These are phyloP conservation scores for Pelagia noctiluca DNA, from an alignment of 30 jellyfish, hydroid and myxozoan genomes.

Conservation along the genomic window DNA sequence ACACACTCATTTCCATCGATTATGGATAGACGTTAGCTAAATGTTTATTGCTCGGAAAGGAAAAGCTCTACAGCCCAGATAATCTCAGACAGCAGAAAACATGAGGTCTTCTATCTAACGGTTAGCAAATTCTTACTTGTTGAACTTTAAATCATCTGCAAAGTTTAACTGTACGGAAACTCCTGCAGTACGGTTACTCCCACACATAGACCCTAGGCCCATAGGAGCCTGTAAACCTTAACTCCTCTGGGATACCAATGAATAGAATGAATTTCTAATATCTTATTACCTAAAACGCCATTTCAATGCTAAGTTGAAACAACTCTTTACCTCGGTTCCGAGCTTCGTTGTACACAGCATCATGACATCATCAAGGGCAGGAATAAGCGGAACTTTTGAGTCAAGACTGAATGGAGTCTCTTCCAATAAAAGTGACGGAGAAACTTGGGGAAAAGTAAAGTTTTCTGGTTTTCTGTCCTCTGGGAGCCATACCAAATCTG, in stretches of 20 bases:
- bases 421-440: slow-evolving; percentile 68
- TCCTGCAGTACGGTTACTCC: no score
- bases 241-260: background rate
- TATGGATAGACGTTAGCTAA: no score
- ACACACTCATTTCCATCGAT: no score
- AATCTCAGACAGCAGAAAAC: no score
- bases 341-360: slow-evolving; percentile 83
- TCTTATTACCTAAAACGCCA: background rate
- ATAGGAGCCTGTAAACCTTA: no score
- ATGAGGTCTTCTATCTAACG: no score
- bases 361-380: slow-evolving; percentile 73
- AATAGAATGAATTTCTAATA: background rate
- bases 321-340: slow-evolving; percentile 82
- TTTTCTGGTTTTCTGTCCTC: slow-evolving; percentile 31
- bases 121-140: no score
- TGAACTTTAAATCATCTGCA: no score
- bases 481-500: slow-evolving; percentile 23
- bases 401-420: slow-evolving; percentile 86
- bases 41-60: no score
- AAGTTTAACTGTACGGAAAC: no score
- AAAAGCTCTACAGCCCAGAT: no score
- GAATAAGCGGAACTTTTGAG: slow-evolving; percentile 84
- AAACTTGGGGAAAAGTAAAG: slow-evolving; percentile 83
- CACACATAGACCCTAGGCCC: no score
- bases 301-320: background rate